Conservation (phyloP, 2,888 invertebrate species). For the Parnassius glacialis region DNA sequence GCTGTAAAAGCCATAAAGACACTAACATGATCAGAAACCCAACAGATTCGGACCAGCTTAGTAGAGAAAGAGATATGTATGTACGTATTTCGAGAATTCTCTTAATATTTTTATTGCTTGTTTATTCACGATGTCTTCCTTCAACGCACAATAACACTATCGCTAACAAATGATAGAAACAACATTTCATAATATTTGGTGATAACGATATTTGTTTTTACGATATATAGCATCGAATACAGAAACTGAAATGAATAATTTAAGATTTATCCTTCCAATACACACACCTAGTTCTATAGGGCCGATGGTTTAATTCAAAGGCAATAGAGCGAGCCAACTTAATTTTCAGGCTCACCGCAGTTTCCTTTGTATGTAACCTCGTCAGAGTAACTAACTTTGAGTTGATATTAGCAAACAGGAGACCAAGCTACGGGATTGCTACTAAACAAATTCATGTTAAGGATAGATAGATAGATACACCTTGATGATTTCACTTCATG, state of each 20-base stretch:
- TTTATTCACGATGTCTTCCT: too few species aligned
- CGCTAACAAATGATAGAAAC: not conserved
- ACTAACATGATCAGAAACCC: too few species aligned
- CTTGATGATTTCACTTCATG: too few species aligned
- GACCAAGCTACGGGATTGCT: constrained; percentile 18
- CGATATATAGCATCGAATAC: too few species aligned
- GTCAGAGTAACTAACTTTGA: constrained; percentile 67
- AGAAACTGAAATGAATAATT: not conserved
- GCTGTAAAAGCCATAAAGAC: too few species aligned
- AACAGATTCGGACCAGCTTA: too few species aligned
- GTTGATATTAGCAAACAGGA: constrained; percentile 39
- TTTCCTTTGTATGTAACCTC: constrained; percentile 72
- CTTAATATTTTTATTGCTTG: not conserved
- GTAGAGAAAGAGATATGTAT: too few species aligned
- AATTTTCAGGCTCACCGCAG: constrained; percentile 77
- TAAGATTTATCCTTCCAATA: constrained; percentile 16
- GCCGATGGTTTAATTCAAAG: constrained; percentile 66
- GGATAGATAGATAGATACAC: too few species aligned
- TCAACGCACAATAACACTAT: not conserved
- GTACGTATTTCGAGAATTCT: too few species aligned
- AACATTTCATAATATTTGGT: too few species aligned
- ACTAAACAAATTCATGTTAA: not conserved
- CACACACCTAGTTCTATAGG: constrained; percentile 21
- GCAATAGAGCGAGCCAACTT: constrained; percentile 75
- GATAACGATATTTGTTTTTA: too few species aligned